Evolutionary conservation across 2,113 vertebrate species (phyloP).

Genomic region (Empidonax alnorum): DNA sequence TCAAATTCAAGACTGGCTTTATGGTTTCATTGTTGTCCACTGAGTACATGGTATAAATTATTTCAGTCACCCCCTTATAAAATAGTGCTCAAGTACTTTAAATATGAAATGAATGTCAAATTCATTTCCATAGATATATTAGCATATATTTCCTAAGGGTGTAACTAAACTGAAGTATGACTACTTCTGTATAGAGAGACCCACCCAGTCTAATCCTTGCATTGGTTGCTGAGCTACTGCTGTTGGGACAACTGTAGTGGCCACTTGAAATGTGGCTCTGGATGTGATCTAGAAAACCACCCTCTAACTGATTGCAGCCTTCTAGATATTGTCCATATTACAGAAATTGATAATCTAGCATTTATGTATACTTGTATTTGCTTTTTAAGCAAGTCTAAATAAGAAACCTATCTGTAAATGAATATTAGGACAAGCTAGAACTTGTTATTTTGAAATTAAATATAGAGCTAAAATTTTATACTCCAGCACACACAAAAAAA

Average conservation of each 20-base stretch:
- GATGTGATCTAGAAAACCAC: neutral
- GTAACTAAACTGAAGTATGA: neutral
- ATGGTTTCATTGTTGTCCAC: neutral
- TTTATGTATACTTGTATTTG: neutral
- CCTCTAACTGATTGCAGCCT: neutral
- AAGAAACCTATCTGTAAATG: neutral
- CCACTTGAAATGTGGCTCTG: neutral
- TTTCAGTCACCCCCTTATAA: neutral
- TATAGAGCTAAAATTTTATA: neutral
- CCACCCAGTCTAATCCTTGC: neutral
- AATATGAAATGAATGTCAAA: neutral
- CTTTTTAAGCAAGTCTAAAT: neutral
- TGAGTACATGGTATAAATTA: neutral
- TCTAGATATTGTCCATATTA: neutral
- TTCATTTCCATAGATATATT: neutral
- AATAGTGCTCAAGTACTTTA: neutral
- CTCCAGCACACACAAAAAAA: neutral
- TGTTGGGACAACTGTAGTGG: neutral
- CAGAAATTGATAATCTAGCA: neutral
- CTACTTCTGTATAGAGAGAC: neutral
- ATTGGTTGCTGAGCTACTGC: neutral
- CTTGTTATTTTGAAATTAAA: neutral
- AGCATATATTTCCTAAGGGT: neutral
- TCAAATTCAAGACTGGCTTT: neutral
- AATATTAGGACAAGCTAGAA: neutral